Evolutionary conservation across 1,140 invertebrate species (phyloP).

Genomic region (Nebria ingens): DNA sequence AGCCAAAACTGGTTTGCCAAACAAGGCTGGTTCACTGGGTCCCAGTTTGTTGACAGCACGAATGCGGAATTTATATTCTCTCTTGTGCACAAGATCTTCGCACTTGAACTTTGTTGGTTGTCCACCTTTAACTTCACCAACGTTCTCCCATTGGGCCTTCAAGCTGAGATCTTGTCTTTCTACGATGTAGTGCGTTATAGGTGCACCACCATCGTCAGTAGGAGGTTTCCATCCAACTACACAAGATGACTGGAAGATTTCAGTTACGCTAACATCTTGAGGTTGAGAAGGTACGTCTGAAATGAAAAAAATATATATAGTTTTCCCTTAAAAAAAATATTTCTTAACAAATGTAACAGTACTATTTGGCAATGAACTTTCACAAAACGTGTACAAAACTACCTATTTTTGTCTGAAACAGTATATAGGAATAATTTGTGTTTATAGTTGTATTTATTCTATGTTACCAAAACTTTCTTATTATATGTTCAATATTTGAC

Average conservation of each 20-base stretch:
- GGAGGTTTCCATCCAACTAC: slow-evolving; percentile 85
- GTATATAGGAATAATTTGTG: too few species aligned
- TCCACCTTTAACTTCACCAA: slow-evolving; percentile 58
- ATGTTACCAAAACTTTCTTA: too few species aligned
- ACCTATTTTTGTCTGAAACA: too few species aligned
- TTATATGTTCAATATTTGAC: too few species aligned
- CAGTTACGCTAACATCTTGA: slow-evolving; percentile 78
- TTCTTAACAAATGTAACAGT: too few species aligned
- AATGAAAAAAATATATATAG: too few species aligned
- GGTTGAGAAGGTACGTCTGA: slow-evolving; percentile 78
- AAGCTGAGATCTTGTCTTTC: slow-evolving; percentile 87
- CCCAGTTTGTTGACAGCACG: slow-evolving; percentile 87
- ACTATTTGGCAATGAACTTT: too few species aligned
- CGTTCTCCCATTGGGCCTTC: slow-evolving; percentile 78
- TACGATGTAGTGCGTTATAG: slow-evolving; percentile 84
- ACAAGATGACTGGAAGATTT: slow-evolving; percentile 87
- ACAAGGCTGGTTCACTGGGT: slow-evolving; percentile 75
- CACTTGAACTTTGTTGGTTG: slow-evolving; percentile 70
- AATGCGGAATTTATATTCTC: slow-evolving; percentile 91
- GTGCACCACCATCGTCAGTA: slow-evolving; percentile 86
- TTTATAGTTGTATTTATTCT: too few species aligned
- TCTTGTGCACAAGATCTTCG: slow-evolving; percentile 75
- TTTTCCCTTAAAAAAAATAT: too few species aligned
- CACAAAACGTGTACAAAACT: too few species aligned
- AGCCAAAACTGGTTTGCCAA: slow-evolving; percentile 77